These are phyloP conservation scores for Ridgeia piscesae DNA, from an alignment of 1,140 invertebrate species.

Conservation along the genomic window DNA sequence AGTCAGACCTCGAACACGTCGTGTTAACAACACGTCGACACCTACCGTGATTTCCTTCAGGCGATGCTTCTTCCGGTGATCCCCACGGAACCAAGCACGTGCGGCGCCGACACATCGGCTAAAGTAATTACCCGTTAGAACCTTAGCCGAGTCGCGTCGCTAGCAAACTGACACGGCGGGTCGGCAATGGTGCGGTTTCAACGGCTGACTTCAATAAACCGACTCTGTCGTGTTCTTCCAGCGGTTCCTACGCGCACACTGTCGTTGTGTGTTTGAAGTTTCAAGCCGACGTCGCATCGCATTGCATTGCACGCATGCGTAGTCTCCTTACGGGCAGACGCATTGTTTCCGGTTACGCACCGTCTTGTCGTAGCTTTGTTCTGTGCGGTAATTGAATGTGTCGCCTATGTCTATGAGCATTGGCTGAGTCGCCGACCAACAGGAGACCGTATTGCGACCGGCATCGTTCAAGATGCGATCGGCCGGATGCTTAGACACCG, in stretches of 20 bases:
- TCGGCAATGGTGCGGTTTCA: background rate
- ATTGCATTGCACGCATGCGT: background rate
- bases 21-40: background rate
- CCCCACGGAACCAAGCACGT: background rate
- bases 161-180: background rate
- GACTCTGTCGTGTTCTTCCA: background rate
- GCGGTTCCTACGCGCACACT: background rate
- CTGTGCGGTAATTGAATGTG: background rate
- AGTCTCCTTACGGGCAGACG: background rate
- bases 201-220: background rate
- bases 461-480: background rate
- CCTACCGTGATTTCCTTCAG: background rate
- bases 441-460: background rate
- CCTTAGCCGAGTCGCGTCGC: background rate
- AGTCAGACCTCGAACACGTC: background rate
- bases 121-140: slow-evolving; percentile 1
- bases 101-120: background rate
- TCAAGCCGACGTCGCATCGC: background rate
- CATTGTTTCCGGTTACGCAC: background rate
- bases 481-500: background rate
- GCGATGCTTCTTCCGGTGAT: background rate
- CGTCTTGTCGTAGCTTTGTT: background rate
- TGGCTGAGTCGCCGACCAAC: background rate
- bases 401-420: background rate
- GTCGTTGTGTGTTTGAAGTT: background rate